Conservation (phyloP, 2,113 vertebrate species). For the Trichomycterus rosablanca region DNA sequence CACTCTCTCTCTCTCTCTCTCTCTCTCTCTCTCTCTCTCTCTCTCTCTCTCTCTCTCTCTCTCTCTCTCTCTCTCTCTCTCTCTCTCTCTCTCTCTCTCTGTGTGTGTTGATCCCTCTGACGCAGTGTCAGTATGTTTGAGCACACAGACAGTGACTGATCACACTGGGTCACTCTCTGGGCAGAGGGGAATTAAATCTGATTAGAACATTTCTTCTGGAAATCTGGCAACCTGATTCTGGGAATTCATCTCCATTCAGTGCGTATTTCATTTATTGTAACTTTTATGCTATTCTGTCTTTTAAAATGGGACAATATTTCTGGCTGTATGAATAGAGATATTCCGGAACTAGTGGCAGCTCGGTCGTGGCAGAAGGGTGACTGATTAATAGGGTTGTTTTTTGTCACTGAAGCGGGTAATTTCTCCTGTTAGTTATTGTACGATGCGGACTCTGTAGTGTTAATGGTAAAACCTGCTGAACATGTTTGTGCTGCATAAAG, state of each 20-base stretch:
- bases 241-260: neutral
- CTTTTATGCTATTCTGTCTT: neutral
- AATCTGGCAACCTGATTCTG: slow-evolving; percentile 4
- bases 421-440: neutral
- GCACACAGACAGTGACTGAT: neutral
- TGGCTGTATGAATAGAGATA: neutral
- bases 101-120: neutral
- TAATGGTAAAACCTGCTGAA: neutral
- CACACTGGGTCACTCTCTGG: neutral
- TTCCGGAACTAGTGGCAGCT: neutral
- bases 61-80: neutral
- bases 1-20: neutral
- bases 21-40: neutral
- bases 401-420: slow-evolving; percentile 2
- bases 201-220: neutral
- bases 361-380: neutral
- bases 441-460: slow-evolving; percentile 1
- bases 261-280: slow-evolving; percentile 1
- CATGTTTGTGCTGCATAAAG: neutral
- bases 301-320: neutral
- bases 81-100: neutral
- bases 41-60: neutral
- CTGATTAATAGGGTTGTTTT: neutral
- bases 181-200: slow-evolving; percentile 1
- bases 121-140: neutral